phyloP scores from a whole-genome alignment of 2,888 invertebrate genomes.

The Drosophila sordidula region DNA sequence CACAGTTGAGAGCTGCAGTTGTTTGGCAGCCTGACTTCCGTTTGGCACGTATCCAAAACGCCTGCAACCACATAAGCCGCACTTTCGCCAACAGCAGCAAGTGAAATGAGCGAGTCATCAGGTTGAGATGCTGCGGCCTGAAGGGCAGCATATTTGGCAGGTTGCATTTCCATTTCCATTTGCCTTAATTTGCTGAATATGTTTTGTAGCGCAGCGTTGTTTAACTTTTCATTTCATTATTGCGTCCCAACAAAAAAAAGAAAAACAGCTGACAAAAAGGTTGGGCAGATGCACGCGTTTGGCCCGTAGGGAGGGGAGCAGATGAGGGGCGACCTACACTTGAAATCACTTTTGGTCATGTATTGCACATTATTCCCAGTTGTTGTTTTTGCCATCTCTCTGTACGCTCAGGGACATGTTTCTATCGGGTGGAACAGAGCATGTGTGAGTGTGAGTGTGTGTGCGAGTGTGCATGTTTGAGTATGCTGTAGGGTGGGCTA shows the following conservation, averaged over 20 bases:
- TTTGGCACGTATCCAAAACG: constrained; percentile 67
- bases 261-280: constrained; percentile 16
- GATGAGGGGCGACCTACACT: constrained; percentile 20
- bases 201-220: constrained; percentile 36
- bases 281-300: constrained; percentile 14
- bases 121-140: constrained; percentile 1
- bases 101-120: constrained; percentile 25
- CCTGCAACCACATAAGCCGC: constrained; percentile 53
- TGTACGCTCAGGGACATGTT: constrained; percentile 41
- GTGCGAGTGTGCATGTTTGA: not conserved
- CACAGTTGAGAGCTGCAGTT: constrained; percentile 23
- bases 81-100: constrained; percentile 37
- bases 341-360: constrained; percentile 64
- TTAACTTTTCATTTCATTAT: constrained; percentile 73
- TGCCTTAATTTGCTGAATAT: constrained; percentile 53
- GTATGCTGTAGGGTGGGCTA: constrained; percentile 6
- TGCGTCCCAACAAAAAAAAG: constrained; percentile 30
- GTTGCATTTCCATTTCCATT: constrained; percentile 42
- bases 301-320: constrained; percentile 1
- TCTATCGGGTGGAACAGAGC: constrained; percentile 5
- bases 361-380: constrained; percentile 31
- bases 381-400: constrained; percentile 35
- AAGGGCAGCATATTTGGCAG: not conserved
- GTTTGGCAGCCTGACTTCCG: constrained; percentile 44
- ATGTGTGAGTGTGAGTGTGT: not conserved